Evolutionary conservation across 2,797 vertebrate genomes (phyloP), one percentile per base, ranked within the genome.

Genomic region (Danio kyathit): DNA sequence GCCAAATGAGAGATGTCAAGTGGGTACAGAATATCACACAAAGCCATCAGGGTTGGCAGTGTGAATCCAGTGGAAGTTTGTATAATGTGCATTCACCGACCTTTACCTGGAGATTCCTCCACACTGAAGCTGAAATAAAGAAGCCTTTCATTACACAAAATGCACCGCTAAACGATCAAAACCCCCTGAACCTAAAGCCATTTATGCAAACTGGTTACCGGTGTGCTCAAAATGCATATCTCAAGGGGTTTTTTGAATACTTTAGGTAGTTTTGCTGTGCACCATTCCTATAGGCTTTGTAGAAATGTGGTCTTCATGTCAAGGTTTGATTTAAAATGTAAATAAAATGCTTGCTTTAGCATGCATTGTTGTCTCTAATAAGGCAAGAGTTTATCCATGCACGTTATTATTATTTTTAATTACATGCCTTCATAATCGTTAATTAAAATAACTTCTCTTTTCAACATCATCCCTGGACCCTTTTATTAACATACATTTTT

Each of bases 1-100:
- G 78, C 21, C 49, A 65, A 74, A 80, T 65, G 70, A 80, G 69
- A 56, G 48, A 56, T 57, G 60, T 65, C 60, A 73, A 80, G 78
- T 73, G 49, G 21, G 11, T 54, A 72, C 57, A 48, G 69, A 74
- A 80, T 11, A 65, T 64, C 60, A 73, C 59, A 73, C 69, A 73
- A 65, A 56, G 19, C 70, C 69, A 80, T 73, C 57, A 65, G 40
- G 29, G 40, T 44, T 65, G 57, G 9, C 57, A 17, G 17, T 38
- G 59, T 38, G 72, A 44, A 74, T 73, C 41, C 14, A 38, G 17
- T 46, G 16, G 46, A 73, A 17, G 5, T 56, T 56, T 80, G 41
- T 56, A 10, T 29, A 56, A 65, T 14, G 5, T 14, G 38, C 14
- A 12, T 72, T 72, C 41, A 38, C 59, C 51, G 38, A 29, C 38